These are phyloP conservation scores for Engraulis encrasicolus DNA, from an alignment of 2,113 vertebrate species.

Conservation along the genomic window DNA sequence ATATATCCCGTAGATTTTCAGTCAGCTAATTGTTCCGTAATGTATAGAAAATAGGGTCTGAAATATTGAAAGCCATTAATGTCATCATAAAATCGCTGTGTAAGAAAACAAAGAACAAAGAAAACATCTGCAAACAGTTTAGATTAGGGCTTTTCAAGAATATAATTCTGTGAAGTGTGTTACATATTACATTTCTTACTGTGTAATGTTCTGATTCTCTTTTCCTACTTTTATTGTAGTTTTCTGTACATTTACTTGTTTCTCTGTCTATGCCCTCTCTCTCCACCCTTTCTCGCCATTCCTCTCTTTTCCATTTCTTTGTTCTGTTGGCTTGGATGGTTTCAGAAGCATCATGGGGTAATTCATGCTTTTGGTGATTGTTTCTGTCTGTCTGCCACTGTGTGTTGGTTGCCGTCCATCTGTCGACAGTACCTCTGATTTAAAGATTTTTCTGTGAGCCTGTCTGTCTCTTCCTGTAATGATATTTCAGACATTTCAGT, in stretches of 20 bases:
- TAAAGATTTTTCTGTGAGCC: slow-evolving; percentile 6
- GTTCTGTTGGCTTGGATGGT: slow-evolving; percentile 81
- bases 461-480: slow-evolving; percentile 19
- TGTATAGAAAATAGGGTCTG: no score
- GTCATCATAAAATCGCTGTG: no score
- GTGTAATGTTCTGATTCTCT: slow-evolving; percentile 26
- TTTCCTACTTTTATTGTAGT: slow-evolving; percentile 11
- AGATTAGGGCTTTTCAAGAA: no score
- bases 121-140: no score
- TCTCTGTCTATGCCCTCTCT: slow-evolving; percentile 22
- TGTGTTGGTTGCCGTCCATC: slow-evolving; percentile 2
- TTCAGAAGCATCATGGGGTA: slow-evolving; percentile 99
- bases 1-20: no score
- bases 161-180: no score
- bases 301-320: slow-evolving; percentile 37
- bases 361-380: slow-evolving; percentile 75
- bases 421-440: no score
- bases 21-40: no score
- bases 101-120: no score
- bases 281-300: slow-evolving; percentile 24
- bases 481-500: no score
- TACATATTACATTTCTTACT: no score
- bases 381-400: neutral
- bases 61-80: no score
- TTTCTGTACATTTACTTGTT: slow-evolving; percentile 24